A percentile compares a stretch with the other conserved stretches of the same genome.
Conservation (phyloP, 1,140 invertebrate species). For the Belonocnema kinseyi region DNA sequence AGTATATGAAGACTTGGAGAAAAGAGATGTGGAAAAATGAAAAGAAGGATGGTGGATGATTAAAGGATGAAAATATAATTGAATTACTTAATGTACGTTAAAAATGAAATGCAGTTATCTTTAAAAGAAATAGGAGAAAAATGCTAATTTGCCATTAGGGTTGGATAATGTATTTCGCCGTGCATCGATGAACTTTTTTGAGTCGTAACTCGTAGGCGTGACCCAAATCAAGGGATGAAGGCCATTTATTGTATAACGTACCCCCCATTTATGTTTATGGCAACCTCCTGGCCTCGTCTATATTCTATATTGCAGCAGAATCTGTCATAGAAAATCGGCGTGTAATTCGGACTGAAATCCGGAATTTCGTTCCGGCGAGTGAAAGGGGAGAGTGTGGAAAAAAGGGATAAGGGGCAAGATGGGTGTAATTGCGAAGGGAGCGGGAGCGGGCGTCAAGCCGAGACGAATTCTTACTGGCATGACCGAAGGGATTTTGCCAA, state of each 20-base stretch:
- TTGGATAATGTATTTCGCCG: not conserved
- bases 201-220: not conserved
- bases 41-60: no score
- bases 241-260: conserved; percentile 4
- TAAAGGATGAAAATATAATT: no score
- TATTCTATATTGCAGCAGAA: conserved; percentile 30
- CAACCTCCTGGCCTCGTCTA: conserved; percentile 6
- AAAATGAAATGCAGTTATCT: no score
- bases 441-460: conserved; percentile 39
- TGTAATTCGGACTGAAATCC: conserved; percentile 48
- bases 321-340: conserved; percentile 47
- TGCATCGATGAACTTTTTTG: not conserved
- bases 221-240: not conserved
- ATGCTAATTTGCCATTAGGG: not conserved
- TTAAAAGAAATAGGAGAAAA: no score
- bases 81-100: no score
- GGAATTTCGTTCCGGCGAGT: conserved; percentile 37
- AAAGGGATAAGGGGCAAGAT: conserved; percentile 21
- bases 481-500: conserved; percentile 9
- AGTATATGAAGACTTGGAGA: no score
- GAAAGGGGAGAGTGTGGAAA: conserved; percentile 15
- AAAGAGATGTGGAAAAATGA: no score
- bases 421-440: conserved; percentile 38
- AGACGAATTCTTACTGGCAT: conserved; percentile 41
- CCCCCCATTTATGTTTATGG: not conserved